Conservation (phyloP, 2,113 vertebrate genomes). For the Dasyprocta punctata region DNA sequence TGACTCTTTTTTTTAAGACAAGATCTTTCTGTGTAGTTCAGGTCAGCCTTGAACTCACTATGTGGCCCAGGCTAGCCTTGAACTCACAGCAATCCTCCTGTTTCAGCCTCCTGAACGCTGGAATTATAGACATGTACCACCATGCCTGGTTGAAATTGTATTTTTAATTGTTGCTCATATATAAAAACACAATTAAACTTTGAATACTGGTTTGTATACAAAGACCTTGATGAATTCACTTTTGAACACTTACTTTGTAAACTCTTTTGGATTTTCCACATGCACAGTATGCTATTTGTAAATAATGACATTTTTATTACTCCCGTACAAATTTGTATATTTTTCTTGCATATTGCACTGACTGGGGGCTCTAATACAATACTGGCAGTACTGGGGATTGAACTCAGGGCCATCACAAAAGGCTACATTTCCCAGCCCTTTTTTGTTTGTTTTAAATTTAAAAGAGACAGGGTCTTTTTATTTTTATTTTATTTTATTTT, state of each 20-base stretch:
- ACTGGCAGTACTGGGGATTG: neutral
- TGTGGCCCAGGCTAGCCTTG: neutral
- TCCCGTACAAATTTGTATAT: neutral
- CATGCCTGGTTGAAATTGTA: neutral
- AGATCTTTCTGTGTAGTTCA: neutral
- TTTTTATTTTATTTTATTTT: neutral
- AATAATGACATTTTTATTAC: conserved; percentile 7
- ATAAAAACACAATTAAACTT: neutral
- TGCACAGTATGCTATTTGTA: neutral
- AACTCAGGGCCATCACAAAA: neutral
- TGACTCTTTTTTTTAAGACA: neutral
- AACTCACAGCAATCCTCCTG: neutral
- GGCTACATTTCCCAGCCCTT: neutral
- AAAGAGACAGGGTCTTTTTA: neutral
- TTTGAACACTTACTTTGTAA: neutral
- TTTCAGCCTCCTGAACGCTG: neutral
- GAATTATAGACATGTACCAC: neutral
- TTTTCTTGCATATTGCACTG: neutral
- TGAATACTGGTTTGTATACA: neutral
- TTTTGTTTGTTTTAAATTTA: too few relatives aligned
- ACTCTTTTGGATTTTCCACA: neutral
- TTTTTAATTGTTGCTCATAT: conserved; percentile 4
- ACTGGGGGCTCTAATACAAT: neutral
- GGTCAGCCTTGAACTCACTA: neutral
- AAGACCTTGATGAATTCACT: neutral